These are phyloP conservation scores for Lacanobia wlatinum DNA, from an alignment of 2,888 invertebrate species.

Conservation along the genomic window DNA sequence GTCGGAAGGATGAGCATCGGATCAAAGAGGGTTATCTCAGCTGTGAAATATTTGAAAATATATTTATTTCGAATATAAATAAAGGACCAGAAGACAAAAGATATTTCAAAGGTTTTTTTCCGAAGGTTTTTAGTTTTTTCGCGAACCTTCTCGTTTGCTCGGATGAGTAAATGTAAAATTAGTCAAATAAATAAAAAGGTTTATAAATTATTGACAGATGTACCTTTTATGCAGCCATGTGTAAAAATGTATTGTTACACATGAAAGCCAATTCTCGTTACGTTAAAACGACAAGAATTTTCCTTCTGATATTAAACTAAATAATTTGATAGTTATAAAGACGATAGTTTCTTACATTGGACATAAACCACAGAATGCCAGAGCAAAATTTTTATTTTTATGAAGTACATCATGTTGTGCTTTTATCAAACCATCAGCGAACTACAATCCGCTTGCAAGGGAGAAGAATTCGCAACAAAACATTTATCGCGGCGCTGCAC, in stretches of 20 bases:
- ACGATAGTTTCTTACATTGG: not conserved
- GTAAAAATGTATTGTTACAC: not conserved
- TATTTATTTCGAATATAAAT: constrained; percentile 28
- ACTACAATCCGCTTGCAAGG: constrained; percentile 32
- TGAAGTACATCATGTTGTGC: not conserved
- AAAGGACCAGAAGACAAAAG: constrained; percentile 26
- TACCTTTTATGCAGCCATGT: not conserved
- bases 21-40: constrained; percentile 45
- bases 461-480: constrained; percentile 46
- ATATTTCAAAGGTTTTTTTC: constrained; percentile 21
- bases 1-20: constrained; percentile 33
- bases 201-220: no score
- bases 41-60: constrained; percentile 37
- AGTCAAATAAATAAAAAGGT: not conserved
- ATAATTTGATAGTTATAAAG: not conserved
- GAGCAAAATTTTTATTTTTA: not conserved
- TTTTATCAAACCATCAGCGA: constrained; percentile 10
- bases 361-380: not conserved
- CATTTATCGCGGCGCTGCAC: constrained; percentile 45
- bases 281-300: no score
- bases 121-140: constrained; percentile 1
- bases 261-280: no score
- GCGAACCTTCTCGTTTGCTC: constrained; percentile 15
- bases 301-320: not conserved
- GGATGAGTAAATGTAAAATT: constrained; percentile 5